These are phyloP conservation scores for Macaca mulatta DNA, from an alignment of 2,113 vertebrate species.

Conservation along the genomic window DNA sequence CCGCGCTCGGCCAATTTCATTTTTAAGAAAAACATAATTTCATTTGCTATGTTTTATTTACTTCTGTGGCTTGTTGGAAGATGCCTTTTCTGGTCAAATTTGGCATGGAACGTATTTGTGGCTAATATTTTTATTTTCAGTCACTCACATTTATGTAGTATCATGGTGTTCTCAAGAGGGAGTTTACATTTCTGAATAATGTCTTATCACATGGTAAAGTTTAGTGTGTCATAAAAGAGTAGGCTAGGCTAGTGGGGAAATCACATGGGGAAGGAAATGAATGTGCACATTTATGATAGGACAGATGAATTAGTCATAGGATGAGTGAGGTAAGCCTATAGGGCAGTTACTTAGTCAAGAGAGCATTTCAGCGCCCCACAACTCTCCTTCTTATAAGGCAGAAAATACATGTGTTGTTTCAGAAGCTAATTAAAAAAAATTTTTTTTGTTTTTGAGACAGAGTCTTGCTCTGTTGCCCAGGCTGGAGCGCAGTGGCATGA, in stretches of 20 bases:
- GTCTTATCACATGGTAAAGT: constrained; percentile 50
- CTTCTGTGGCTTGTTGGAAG: not conserved
- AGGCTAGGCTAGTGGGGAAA: not conserved
- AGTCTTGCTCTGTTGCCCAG: no score
- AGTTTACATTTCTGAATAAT: constrained; percentile 46
- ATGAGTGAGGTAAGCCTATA: not conserved
- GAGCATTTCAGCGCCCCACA: not conserved
- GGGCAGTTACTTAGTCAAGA: not conserved
- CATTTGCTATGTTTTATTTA: not conserved
- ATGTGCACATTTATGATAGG: constrained; percentile 45
- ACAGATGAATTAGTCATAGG: constrained; percentile 12
- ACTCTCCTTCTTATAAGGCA: not conserved
- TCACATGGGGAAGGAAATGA: constrained; percentile 49
- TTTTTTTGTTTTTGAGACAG: no score
- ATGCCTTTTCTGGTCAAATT: not conserved
- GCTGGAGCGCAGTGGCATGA: no score
- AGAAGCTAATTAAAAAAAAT: not conserved
- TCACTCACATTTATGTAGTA: not conserved
- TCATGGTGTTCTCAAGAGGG: not conserved
- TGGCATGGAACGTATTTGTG: not conserved
- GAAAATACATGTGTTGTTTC: not conserved
- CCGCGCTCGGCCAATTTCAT: not conserved
- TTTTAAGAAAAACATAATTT: not conserved
- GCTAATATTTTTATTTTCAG: constrained; percentile 41
- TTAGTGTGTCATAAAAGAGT: constrained; percentile 33